Percentiles rank a stretch among this genome's conserved stretches.
phyloP scores from a whole-genome alignment of 2,113 vertebrate genomes.

The Diadophis punctatus region DNA sequence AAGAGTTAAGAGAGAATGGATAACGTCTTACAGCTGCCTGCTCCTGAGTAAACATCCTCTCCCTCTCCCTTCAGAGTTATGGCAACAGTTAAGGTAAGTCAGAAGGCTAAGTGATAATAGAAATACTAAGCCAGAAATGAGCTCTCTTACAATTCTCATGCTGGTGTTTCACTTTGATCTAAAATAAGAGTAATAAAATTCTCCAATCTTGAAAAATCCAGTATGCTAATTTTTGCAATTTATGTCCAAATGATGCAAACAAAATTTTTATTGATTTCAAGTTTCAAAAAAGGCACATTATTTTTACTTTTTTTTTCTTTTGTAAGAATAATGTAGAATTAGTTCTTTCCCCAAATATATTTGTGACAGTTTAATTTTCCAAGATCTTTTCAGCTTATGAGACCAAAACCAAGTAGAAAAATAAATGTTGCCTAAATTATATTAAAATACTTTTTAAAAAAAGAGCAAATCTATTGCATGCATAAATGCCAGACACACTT shows the following conservation, averaged over 20 bases:
- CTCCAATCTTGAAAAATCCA: neutral
- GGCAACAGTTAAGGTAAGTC: neutral
- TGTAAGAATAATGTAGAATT: neutral
- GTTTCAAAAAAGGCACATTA: neutral
- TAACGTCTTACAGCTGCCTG: neutral
- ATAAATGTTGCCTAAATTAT: neutral
- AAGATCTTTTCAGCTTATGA: neutral
- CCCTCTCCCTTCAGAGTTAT: neutral
- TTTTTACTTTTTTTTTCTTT: neutral
- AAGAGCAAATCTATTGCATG: neutral
- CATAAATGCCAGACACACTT: neutral
- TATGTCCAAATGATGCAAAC: neutral
- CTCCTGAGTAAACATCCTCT: neutral
- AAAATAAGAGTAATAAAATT: no score
- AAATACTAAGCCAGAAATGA: neutral
- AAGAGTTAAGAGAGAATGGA: neutral
- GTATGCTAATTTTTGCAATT: neutral
- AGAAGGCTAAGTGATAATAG: neutral
- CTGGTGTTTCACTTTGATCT: neutral
- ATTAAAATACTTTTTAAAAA: neutral
- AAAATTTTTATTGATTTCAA: neutral
- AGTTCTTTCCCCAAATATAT: neutral
- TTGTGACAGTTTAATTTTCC: neutral
- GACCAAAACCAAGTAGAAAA: neutral
- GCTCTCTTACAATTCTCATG: neutral